Evolutionary conservation across 2,888 invertebrate species (phyloP), one percentile per base, ranked within the genome.

Genomic region (Cataglyphis livida): DNA sequence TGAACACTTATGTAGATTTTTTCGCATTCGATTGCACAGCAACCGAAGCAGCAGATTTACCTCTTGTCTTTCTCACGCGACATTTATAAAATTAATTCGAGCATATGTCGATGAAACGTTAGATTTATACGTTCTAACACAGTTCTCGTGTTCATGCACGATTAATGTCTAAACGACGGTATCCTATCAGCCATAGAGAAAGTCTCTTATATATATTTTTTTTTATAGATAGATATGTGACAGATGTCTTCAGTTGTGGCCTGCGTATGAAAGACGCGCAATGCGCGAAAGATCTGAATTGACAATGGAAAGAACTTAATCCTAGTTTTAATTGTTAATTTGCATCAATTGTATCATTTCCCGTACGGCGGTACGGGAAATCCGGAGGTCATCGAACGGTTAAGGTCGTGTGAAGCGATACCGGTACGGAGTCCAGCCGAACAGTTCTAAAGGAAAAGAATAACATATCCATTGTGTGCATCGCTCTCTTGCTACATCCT

Each of bases 11-110:
- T 68, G 54, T 68, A 70, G 70, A 32, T 78, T 79, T 21, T 9
- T 21, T 78, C 44, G 18, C 41, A 12, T 21, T 48, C 75, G 61
- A 6, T 78, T 85, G 25, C 54, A 64, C 74, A 75, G 64, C 74
- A 75, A 68, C 54, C 28, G 51, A 51, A 51, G 68, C 38, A 41
- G 54, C 38, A 66, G 15, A 41, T 66, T 76, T n/a, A 64, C 35
- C 96, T 96, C 88, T 98, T 97, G 85, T 98, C 95, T 88, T 96
- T 98, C 95, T 96, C 96, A 75, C 38, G 15, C 21, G 54, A 35
- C 28, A 32, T 28, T 25, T 38, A 41, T n/a, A 76, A 68, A 41
- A 68, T 76, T 66, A 57, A 66, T 68, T n/a, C 15, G 64, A 15
- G 32, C 32, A 9, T 73, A 6, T 25, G 35, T 64, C 64, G 35